Evolutionary conservation across 2,797 vertebrate genomes (phyloP).

Genomic region (Xiphorhynchus erythropygius): DNA sequence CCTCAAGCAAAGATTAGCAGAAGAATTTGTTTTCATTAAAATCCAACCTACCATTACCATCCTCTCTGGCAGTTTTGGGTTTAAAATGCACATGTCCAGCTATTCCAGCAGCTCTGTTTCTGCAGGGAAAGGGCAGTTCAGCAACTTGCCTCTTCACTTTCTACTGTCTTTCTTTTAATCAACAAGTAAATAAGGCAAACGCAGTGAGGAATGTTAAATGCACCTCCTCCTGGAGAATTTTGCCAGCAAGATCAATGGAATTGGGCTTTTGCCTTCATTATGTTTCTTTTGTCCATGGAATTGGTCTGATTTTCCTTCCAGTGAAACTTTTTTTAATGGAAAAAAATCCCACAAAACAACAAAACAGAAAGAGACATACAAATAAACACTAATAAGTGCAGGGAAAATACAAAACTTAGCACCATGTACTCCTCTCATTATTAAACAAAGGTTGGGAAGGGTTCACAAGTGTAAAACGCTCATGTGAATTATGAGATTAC

Average conservation of each 20-base stretch:
- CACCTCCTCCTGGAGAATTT: conserved; percentile 18
- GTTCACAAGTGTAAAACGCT: conserved; percentile 55
- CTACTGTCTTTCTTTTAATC: not conserved
- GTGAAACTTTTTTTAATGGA: not conserved
- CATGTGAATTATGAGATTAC: conserved; percentile 65
- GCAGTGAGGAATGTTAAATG: not conserved
- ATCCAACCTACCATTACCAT: conserved; percentile 28
- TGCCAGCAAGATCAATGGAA: not conserved
- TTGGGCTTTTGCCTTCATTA: conserved; percentile 1
- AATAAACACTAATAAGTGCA: conserved; percentile 48
- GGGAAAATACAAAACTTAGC: conserved; percentile 65
- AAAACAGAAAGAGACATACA: conserved; percentile 49
- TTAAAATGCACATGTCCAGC: conserved; percentile 1
- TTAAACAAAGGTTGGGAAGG: conserved; percentile 62
- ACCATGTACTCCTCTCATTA: conserved; percentile 53
- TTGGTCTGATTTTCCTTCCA: conserved; percentile 18
- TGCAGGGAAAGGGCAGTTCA: conserved; percentile 27
- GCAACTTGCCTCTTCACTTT: conserved; percentile 21
- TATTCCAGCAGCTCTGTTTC: not conserved
- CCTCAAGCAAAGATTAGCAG: conserved; percentile 50
- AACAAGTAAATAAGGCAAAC: not conserved
- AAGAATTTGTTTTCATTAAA: conserved; percentile 66
- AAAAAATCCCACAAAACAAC: not conserved
- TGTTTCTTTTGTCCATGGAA: not conserved
- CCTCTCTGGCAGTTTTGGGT: not conserved